phyloP scores from a whole-genome alignment of 2,113 vertebrate species.

The Psittacula cyanocephala region DNA sequence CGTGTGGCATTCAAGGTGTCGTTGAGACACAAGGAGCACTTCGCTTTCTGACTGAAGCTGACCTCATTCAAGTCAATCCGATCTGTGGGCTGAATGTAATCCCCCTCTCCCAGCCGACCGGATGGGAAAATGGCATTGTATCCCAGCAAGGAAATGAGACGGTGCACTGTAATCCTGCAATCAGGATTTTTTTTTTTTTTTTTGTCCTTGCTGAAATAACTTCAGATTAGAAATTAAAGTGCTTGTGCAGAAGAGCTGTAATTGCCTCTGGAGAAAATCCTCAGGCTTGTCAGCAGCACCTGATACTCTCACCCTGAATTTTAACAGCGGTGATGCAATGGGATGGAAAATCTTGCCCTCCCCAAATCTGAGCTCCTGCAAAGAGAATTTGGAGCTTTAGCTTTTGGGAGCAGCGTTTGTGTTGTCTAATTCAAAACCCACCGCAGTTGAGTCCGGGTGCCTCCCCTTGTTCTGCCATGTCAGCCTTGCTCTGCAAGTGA shows the following conservation, averaged over 20 bases:
- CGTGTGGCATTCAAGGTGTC: background rate
- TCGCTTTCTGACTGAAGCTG: background rate
- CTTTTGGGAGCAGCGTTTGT: fast-evolving
- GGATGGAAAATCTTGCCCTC: background rate
- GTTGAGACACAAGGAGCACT: background rate
- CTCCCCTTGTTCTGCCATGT: background rate
- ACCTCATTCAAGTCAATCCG: constrained; percentile 40
- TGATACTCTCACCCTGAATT: background rate
- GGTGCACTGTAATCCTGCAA: background rate
- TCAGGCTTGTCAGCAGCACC: background rate
- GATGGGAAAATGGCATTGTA: background rate
- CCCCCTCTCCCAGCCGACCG: background rate
- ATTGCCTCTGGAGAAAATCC: constrained; percentile 11
- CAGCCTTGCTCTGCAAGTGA: background rate
- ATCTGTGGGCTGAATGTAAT: constrained; percentile 40
- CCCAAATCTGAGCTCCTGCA: background rate
- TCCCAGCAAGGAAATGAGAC: background rate
- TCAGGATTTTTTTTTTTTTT: background rate
- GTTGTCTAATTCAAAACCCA: background rate
- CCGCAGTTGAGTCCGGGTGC: fast-evolving
- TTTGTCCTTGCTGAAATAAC: background rate
- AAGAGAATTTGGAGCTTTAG: background rate
- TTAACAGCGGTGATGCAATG: background rate
- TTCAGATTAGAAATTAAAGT: constrained; percentile 35
- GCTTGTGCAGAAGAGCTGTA: background rate